phyloP scores from a whole-genome alignment of 2,888 invertebrate genomes.

The Ophion obscuratus region DNA sequence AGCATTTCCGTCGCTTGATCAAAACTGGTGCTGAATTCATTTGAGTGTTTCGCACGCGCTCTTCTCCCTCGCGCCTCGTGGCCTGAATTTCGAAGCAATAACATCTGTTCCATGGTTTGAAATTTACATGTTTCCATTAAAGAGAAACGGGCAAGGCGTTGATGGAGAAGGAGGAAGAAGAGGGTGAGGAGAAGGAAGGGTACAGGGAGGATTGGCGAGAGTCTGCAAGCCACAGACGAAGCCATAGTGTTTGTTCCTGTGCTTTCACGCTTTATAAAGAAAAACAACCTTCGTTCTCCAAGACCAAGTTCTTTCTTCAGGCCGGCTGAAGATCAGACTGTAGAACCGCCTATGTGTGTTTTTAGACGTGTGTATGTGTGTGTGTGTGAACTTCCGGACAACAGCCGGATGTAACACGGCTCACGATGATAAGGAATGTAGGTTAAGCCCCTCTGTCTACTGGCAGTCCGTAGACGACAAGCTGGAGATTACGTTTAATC shows the following conservation, averaged over 20 bases:
- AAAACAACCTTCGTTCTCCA: neutral
- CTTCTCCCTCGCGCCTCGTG: too few relatives aligned
- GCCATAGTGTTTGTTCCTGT: neutral
- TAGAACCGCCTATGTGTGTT: too few relatives aligned
- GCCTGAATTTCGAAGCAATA: too few relatives aligned
- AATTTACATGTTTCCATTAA: slow-evolving; percentile 62
- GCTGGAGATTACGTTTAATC: too few relatives aligned
- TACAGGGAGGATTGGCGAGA: too few relatives aligned
- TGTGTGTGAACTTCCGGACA: neutral
- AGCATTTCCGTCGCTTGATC: too few relatives aligned
- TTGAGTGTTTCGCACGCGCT: too few relatives aligned
- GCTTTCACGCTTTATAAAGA: neutral
- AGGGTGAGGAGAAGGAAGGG: too few relatives aligned
- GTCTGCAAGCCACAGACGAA: too few relatives aligned
- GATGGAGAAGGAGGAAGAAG: neutral
- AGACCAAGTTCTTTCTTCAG: too few relatives aligned
- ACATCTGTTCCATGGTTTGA: neutral
- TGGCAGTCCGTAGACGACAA: neutral
- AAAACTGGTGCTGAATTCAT: too few relatives aligned
- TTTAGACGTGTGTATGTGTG: neutral
- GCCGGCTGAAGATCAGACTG: too few relatives aligned
- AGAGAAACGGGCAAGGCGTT: neutral
- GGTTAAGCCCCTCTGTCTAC: neutral
- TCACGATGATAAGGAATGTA: neutral
- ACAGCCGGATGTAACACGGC: neutral